Evolutionary conservation across 35 echinoderm and acorn worm genomes (phyloP), one percentile per base, ranked within the genome.

Genomic region (Heliocidaris erythrogramma): DNA sequence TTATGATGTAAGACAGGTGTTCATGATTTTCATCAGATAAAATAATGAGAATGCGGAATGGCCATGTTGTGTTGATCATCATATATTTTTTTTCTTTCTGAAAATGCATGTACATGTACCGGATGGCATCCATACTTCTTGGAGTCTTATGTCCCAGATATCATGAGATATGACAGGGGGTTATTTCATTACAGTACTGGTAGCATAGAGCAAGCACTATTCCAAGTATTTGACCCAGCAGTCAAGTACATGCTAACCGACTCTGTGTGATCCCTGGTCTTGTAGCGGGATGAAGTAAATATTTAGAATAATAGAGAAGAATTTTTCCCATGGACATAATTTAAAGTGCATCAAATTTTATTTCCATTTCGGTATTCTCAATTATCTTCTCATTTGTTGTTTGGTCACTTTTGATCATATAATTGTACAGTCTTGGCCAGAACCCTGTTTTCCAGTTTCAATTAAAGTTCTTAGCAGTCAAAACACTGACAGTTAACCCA

Each of bases 241-340:
- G 91, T 92, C 91, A 92, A 92, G 91, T 92, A n/a, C 91, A 59
- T 92, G 91, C 48, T 59, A 92, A 13, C 91, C 7, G 18, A 4
- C 91, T 59, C 91, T 30, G 91, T 92, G 91, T 92, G 91, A 92
- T 92, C 11, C 91, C 91, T 12, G 18, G 87, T 32, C 47, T 29
- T 48, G 13, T 0, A 91, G 32, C 89, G 48, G 21, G 21, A 91
- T 24, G 27, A 24, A 91, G 32, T 30, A 91, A 35, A 49, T 91
- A 14, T 32, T 91, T 91, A 30, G 89, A 91, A 91, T 91, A 32
- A 91, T 91, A 35, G 27, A 91, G 17, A 91, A 42, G 24, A 49
- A 48, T n/a, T 78, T 92, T 92, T 56, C 91, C 91, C 90, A 92
- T 92, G 91, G 91, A 92, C 48, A 92, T 92, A 48, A n/a, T 92